Evolutionary conservation across 2,797 vertebrate species (phyloP).

Genomic region (Pseudopleuronectes americanus): DNA sequence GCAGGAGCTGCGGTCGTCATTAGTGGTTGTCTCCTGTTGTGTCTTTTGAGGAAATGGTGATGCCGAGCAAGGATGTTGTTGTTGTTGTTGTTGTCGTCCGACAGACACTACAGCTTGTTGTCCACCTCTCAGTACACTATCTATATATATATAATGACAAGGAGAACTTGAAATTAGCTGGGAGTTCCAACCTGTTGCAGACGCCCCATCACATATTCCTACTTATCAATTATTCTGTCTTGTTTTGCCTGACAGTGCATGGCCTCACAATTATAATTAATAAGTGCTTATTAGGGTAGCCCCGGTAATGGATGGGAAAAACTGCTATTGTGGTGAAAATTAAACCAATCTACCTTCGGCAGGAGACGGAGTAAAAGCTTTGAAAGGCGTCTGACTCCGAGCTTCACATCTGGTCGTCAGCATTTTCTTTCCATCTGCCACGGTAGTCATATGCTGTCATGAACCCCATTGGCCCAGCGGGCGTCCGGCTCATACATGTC

Average conservation of each 20-base stretch:
- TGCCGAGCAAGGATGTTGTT: slow-evolving; percentile 27
- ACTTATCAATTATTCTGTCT: slow-evolving; percentile 40
- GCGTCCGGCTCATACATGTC: slow-evolving; percentile 56
- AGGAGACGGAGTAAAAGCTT: slow-evolving; percentile 23
- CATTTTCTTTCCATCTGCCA: slow-evolving; percentile 55
- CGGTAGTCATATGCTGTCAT: slow-evolving; percentile 49
- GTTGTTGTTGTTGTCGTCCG: slow-evolving; percentile 13
- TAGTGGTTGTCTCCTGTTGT: slow-evolving; percentile 62
- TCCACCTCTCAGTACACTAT: slow-evolving; percentile 1
- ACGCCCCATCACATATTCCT: slow-evolving; percentile 23
- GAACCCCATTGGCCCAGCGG: slow-evolving; percentile 48
- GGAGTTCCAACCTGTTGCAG: slow-evolving; percentile 44
- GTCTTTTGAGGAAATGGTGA: slow-evolving; percentile 53
- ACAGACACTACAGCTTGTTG: slow-evolving; percentile 18
- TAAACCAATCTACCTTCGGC: slow-evolving; percentile 25
- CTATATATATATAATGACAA: slow-evolving; percentile 9
- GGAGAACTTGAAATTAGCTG: background rate
- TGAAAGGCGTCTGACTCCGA: slow-evolving; percentile 30
- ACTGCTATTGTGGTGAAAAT: slow-evolving; percentile 32
- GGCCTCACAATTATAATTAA: slow-evolving; percentile 45
- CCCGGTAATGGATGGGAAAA: slow-evolving; percentile 39
- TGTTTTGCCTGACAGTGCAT: slow-evolving; percentile 45
- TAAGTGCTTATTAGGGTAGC: slow-evolving; percentile 48
- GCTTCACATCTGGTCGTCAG: slow-evolving; percentile 71
- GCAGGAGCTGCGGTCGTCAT: slow-evolving; percentile 64